Conservation (phyloP, 2,113 vertebrate species). For the Turnix velox region DNA sequence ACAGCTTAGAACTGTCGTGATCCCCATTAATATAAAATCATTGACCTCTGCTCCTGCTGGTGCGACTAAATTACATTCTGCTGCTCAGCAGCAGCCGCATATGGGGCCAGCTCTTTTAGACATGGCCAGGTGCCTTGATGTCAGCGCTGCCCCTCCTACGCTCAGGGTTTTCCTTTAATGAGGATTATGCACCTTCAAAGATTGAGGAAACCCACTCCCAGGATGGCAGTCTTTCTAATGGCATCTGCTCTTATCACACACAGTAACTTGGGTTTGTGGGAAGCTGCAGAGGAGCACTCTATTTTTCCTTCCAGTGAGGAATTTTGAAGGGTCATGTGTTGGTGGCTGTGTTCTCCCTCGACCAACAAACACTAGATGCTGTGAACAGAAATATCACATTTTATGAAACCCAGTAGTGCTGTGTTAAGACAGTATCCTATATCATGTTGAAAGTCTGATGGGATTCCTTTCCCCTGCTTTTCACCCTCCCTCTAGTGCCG, state of each 20-base stretch:
- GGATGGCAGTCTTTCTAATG: constrained; percentile 65
- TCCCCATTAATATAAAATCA: constrained; percentile 87
- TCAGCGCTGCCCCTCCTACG: constrained; percentile 70
- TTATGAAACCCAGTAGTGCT: constrained; percentile 25
- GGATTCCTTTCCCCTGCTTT: background rate
- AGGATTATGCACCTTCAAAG: constrained; percentile 79
- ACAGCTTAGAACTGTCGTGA: constrained; percentile 82
- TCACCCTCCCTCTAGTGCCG: background rate
- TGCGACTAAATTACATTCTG: constrained; percentile 83
- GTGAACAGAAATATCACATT: constrained; percentile 13
- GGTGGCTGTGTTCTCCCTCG: background rate
- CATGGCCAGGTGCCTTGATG: constrained; percentile 79
- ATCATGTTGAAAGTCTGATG: background rate
- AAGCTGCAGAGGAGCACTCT: background rate
- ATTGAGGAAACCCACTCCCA: constrained; percentile 66
- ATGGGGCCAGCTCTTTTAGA: constrained; percentile 76
- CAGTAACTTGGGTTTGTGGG: constrained; percentile 3
- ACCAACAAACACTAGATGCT: background rate
- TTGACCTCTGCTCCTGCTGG: constrained; percentile 83
- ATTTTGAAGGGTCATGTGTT: constrained; percentile 30
- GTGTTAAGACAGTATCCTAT: constrained; percentile 3
- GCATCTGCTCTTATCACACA: constrained; percentile 55
- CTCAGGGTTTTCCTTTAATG: constrained; percentile 75
- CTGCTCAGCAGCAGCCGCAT: constrained; percentile 78
- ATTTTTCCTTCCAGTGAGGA: background rate